Conservation (phyloP, 2,888 invertebrate genomes). For the Oscheius sp. region DNA sequence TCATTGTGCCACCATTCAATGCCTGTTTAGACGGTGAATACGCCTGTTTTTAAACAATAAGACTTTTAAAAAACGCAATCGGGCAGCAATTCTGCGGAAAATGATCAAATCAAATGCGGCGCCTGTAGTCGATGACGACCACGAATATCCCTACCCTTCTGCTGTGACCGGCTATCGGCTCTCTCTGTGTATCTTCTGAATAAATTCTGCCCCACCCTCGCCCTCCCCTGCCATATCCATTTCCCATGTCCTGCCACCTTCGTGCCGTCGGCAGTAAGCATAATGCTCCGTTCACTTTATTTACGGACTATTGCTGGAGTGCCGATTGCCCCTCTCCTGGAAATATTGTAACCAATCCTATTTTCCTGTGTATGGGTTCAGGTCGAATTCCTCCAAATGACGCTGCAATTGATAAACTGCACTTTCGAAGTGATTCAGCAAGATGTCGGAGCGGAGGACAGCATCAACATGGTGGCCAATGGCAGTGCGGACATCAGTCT, state of each 20-base stretch:
- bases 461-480: slow-evolving; percentile 36
- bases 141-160: too few relatives aligned
- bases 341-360: slow-evolving; percentile 28
- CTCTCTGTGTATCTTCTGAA: slow-evolving; percentile 6
- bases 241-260: slow-evolving; percentile 22
- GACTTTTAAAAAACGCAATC: too few relatives aligned
- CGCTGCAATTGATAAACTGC: slow-evolving; percentile 48
- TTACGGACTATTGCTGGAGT: slow-evolving; percentile 46
- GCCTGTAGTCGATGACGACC: too few relatives aligned
- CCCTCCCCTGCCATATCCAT: background rate
- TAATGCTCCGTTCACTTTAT: slow-evolving; percentile 42
- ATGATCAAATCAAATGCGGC: too few relatives aligned
- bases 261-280: slow-evolving; percentile 47
- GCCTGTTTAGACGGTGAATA: too few relatives aligned
- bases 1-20: too few relatives aligned
- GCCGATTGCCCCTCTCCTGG: slow-evolving; percentile 50
- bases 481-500: slow-evolving; percentile 45
- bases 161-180: slow-evolving; percentile 38
- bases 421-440: slow-evolving; percentile 46
- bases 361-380: background rate
- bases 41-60: too few relatives aligned
- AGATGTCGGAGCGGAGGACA: slow-evolving; percentile 45
- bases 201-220: background rate
- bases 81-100: too few relatives aligned
- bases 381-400: slow-evolving; percentile 49